Evolutionary conservation across 2,888 invertebrate genomes (phyloP).

Genomic region (Ethmia dodecea): DNA sequence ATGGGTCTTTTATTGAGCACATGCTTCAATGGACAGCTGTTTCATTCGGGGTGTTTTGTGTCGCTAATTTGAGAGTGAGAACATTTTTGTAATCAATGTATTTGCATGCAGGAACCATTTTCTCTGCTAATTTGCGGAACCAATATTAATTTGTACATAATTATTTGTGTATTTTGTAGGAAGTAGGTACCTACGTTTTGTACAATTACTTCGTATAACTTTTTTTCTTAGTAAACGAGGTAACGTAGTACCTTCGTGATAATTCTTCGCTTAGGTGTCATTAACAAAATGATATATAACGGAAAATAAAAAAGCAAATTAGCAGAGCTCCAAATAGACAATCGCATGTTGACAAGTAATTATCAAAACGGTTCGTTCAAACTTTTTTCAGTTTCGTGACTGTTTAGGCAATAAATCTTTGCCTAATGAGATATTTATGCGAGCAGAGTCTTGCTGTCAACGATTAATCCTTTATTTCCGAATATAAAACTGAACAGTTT

Average conservation of each 20-base stretch:
- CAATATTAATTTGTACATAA: no score
- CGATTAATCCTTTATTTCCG: slow-evolving; percentile 65
- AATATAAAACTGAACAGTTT: slow-evolving; percentile 20
- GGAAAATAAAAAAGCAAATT: slow-evolving; percentile 61
- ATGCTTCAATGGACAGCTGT: slow-evolving; percentile 46
- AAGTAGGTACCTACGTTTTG: no score
- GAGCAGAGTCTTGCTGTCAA: slow-evolving; percentile 56
- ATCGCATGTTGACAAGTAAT: slow-evolving; percentile 76
- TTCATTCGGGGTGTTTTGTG: slow-evolving; percentile 1
- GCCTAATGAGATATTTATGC: slow-evolving; percentile 75
- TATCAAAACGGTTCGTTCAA: slow-evolving; percentile 63
- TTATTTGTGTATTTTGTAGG: no score
- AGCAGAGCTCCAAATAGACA: slow-evolving; percentile 64
- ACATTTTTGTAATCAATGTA: no score
- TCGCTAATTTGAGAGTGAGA: no score
- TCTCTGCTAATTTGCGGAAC: no score
- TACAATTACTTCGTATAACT: no score
- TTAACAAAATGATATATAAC: slow-evolving; percentile 72
- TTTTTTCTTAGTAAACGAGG: no score
- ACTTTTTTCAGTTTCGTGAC: slow-evolving; percentile 70
- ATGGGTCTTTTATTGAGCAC: slow-evolving; percentile 43
- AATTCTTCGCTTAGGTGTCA: slow-evolving; percentile 64
- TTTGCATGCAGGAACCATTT: no score
- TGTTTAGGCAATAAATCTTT: slow-evolving; percentile 68
- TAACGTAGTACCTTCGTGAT: no score